Base-by-base conservation (phyloP, 1,140 invertebrate genomes). In the Drosophila navojoa region DNA sequence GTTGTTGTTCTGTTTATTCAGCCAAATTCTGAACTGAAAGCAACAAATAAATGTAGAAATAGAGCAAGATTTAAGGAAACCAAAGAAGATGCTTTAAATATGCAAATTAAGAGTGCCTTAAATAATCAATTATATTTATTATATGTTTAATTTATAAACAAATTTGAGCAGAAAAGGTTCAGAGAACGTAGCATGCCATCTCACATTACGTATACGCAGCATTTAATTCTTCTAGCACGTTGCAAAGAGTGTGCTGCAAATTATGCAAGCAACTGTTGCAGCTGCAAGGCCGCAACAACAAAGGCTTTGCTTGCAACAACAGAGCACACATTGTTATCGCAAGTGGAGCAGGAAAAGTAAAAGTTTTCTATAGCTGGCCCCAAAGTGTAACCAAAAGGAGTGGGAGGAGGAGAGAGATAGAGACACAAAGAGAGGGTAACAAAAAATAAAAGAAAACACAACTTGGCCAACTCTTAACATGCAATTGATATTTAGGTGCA, bases 231-330 rank as follows among this genome's bases (percentile, higher is more conserved):
- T 2, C 35, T 38, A 38, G 35, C 10, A 52, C 35, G 25, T 58
- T 63, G 50, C 49, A 35, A 25, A 67, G 16, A 44, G 47, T 69
- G 40, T 19, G 61, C 54, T 52, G 22, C 27, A 35, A 47, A 67
- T 40, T 67, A 29, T 50, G 63, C 45, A 53, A 67, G 16, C 59
- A 54, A 66, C 61, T 68, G 58, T 81, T 80, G 45, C 32, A 35
- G 63, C 40, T 71, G 50, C 84, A 86, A 87, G 84, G 81, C 79
- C 79, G 81, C 82, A 62, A 70, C 66, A 86, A 42, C 40, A 67
- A 42, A 38, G 32, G 62, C 68, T 64, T 64, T 64, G 45, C 55
- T 32, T 22, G 35, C 60, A 53, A 22, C 50, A 53, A 64, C 49
- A 64, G 53, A 53, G n/a, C 22, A 55, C 52, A 57, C 57, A 73